Percentiles rank a stretch among this genome's conserved stretches.
Conservation (phyloP, 2,113 vertebrate species). For the Haemorhous mexicanus region DNA sequence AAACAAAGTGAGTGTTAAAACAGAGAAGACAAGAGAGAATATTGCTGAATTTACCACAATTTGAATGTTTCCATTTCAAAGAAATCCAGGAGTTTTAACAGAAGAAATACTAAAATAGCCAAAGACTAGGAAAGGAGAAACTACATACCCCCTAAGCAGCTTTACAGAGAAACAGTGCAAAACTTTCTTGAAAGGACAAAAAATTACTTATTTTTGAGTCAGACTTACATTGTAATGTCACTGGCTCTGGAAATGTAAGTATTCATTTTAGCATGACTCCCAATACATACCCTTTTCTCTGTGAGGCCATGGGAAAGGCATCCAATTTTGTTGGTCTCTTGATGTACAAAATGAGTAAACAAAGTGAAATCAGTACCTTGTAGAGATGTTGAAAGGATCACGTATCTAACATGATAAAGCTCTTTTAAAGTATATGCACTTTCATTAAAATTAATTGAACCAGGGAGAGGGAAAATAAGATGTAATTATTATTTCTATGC, state of each 20-base stretch:
- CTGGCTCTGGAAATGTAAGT: not conserved
- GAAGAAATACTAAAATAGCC: not conserved
- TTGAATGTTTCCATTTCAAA: not conserved
- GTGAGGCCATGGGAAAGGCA: not conserved
- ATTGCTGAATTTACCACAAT: not conserved
- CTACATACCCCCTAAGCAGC: not conserved
- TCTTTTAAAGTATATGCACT: not conserved
- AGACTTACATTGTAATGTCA: not conserved
- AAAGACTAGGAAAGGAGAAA: not conserved
- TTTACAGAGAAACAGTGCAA: not conserved
- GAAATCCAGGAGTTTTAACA: not conserved
- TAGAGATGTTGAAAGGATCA: not conserved
- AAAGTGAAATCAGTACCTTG: not conserved
- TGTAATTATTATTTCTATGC: slow-evolving; percentile 16
- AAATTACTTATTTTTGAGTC: not conserved
- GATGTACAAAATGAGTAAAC: not conserved
- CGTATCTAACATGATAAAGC: not conserved
- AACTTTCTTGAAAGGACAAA: not conserved
- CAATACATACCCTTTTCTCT: not conserved
- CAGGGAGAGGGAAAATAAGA: not conserved
- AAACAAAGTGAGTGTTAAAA: not conserved
- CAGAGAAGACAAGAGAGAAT: not conserved
- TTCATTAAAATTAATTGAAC: not conserved
- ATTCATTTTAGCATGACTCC: not conserved
- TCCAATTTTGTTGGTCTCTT: not conserved